A percentile compares a stretch with the other conserved stretches of the same genome.
These are phyloP conservation scores for Perithous albicinctus DNA, from an alignment of 2,888 invertebrate genomes.

Conservation along the genomic window DNA sequence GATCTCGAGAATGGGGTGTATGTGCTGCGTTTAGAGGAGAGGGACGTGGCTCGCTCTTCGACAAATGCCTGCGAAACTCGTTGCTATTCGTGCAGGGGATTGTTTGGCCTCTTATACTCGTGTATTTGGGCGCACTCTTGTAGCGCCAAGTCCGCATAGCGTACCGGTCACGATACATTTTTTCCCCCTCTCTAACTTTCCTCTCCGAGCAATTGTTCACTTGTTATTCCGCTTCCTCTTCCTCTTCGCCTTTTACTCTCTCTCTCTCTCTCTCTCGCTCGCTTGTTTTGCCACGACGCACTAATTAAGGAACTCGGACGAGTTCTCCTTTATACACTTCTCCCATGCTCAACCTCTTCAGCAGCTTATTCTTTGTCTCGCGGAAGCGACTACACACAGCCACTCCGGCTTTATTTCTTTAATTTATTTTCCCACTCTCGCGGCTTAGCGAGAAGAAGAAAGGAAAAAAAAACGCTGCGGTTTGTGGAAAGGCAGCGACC, in stretches of 20 bases:
- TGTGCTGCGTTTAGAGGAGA: constrained; percentile 20
- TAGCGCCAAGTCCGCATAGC: constrained; percentile 37
- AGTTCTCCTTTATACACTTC: constrained; percentile 20
- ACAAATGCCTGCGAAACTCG: constrained; percentile 22
- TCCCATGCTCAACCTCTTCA: constrained; percentile 32
- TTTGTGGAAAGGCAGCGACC: neutral
- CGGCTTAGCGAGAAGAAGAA: constrained; percentile 10
- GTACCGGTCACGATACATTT: constrained; percentile 36
- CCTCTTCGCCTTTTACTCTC: constrained; percentile 15
- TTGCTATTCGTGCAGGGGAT: constrained; percentile 22
- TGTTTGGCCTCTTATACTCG: constrained; percentile 12
- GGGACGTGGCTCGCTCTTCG: constrained; percentile 22
- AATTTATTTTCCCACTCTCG: constrained; percentile 31
- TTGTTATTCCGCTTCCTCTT: constrained; percentile 10
- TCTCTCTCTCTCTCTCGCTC: neutral
- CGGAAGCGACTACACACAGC: neutral
- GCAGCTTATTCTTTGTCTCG: constrained; percentile 18
- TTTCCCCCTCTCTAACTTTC: neutral
- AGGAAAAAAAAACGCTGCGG: no score
- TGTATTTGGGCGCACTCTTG: neutral
- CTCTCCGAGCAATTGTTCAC: constrained; percentile 19
- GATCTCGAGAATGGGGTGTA: constrained; percentile 57
- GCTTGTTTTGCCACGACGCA: constrained; percentile 14
- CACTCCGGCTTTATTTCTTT: constrained; percentile 17
- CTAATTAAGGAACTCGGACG: constrained; percentile 47